A percentile compares a stretch with the other conserved stretches of the same genome.
Evolutionary conservation across 1,140 invertebrate genomes (phyloP).

Genomic region (Bicyclus anynana): DNA sequence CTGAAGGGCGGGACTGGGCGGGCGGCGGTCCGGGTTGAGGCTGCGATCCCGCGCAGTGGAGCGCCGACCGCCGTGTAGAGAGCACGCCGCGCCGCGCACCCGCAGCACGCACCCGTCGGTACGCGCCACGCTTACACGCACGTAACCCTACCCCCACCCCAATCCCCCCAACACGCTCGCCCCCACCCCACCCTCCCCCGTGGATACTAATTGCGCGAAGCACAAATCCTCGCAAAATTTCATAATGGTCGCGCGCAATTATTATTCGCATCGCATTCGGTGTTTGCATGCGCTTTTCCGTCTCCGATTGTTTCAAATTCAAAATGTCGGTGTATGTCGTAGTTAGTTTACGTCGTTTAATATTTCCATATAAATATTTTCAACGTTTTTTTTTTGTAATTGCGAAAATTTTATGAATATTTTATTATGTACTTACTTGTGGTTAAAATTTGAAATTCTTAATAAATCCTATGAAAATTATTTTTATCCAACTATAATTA

Average conservation of each 20-base stretch:
- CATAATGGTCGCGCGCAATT: slow-evolving; percentile 34
- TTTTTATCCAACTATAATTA: too few relatives aligned
- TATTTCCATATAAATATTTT: neutral
- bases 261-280: slow-evolving; percentile 30
- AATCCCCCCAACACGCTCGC: slow-evolving; percentile 13
- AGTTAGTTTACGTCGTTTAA: slow-evolving; percentile 1
- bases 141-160: slow-evolving; percentile 30
- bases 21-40: slow-evolving; percentile 47
- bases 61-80: slow-evolving; percentile 57
- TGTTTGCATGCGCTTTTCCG: slow-evolving; percentile 39
- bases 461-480: too few relatives aligned
- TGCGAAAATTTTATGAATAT: too few relatives aligned
- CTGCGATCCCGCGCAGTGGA: slow-evolving; percentile 54
- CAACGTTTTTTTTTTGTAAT: too few relatives aligned
- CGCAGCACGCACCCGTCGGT: slow-evolving; percentile 57
- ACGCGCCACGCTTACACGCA: slow-evolving; percentile 54
- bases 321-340: slow-evolving; percentile 21
- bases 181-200: slow-evolving; percentile 33
- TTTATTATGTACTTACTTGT: too few relatives aligned
- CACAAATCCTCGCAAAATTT: slow-evolving; percentile 31
- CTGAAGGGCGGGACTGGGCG: slow-evolving; percentile 36
- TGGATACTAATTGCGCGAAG: slow-evolving; percentile 63
- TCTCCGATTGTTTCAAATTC: slow-evolving; percentile 3
- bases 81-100: slow-evolving; percentile 63
- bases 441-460: too few relatives aligned